Base-by-base conservation (phyloP, 2,888 invertebrate genomes). In the Elaeidobius kamerunicus region DNA sequence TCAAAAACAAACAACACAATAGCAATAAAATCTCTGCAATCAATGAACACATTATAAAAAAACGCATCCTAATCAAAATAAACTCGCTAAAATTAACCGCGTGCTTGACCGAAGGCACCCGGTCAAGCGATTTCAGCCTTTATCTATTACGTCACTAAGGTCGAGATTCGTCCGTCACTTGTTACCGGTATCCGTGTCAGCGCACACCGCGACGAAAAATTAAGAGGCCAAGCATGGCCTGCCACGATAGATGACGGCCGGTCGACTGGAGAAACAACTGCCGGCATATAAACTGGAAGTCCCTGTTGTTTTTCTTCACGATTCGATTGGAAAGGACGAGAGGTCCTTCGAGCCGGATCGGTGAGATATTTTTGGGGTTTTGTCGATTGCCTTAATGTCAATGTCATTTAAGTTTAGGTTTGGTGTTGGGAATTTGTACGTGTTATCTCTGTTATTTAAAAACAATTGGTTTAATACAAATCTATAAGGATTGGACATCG, bases 31-130 rank as follows among this genome's bases (percentile, higher is more conserved):
- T 47, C 40, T 30, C 27, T 15, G 17, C 20, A 32, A 47, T 47
- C 40, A 39, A 39, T 43, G 19, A 48, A 43, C 48, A 36, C 47
- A n/a, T n/a, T n/a, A n/a, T 30, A 53, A 36, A 28, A 48, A 48
- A 58, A 62, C 56, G 60, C 62, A 63, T 64, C 62, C 63, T 61
- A 57, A 62, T 62, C 63, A 65, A 67, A 67, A 64, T 65, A 67
- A 63, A 61, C 62, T 57, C 50, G 65, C 64, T 65, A 64, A 66
- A 65, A 59, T 52, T 45, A 52, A 39, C 50, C 39, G 38, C 14
- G 55, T 52, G 43, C 56, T 50, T 50, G 52, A 52, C 52, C 45
- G 45, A 45, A 34, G 35, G 52, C 34, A 45, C 35, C 23, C 20
- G 15, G 36, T 18, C 20, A 15, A 39, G 45, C 40, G 41, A 45